Conservation (phyloP, 2,888 invertebrate genomes). For the Linnaemya vulpina region DNA sequence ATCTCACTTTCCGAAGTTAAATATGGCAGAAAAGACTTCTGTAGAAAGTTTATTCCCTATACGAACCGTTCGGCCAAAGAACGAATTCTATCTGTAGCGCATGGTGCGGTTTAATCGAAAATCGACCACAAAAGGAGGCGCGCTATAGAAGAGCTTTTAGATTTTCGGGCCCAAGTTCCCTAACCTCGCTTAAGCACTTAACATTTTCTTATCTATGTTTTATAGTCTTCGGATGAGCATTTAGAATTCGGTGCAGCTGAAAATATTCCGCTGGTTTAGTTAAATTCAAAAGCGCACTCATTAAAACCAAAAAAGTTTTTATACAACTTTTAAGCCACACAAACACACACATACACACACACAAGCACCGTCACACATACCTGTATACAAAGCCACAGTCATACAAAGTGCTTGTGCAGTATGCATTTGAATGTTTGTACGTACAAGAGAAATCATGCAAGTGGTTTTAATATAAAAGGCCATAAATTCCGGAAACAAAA, state of each 20-base stretch:
- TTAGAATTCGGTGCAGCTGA: neutral
- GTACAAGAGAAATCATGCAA: slow-evolving; percentile 5
- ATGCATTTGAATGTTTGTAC: slow-evolving; percentile 4
- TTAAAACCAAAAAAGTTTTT: slow-evolving; percentile 26
- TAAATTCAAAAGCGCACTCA: neutral
- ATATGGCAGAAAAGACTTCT: no score
- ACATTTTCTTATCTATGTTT: neutral
- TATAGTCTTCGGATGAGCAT: neutral
- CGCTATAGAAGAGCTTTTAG: no score
- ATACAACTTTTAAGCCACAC: neutral
- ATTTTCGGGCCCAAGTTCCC: no score
- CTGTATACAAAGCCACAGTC: no score
- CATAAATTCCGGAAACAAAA: slow-evolving; percentile 43
- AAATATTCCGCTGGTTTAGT: neutral
- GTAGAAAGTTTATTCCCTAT: no score
- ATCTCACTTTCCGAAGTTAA: no score
- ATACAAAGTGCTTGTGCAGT: neutral
- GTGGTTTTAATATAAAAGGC: slow-evolving; percentile 45
- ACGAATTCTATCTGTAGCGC: no score
- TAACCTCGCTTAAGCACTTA: no score
- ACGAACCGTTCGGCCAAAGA: no score
- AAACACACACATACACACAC: neutral
- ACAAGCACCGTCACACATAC: neutral
- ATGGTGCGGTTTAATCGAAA: no score
- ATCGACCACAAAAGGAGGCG: no score